Percentiles rank a stretch among this genome's conserved stretches.
Conservation (phyloP, 2,113 vertebrate genomes). For the Elachura formosa region DNA sequence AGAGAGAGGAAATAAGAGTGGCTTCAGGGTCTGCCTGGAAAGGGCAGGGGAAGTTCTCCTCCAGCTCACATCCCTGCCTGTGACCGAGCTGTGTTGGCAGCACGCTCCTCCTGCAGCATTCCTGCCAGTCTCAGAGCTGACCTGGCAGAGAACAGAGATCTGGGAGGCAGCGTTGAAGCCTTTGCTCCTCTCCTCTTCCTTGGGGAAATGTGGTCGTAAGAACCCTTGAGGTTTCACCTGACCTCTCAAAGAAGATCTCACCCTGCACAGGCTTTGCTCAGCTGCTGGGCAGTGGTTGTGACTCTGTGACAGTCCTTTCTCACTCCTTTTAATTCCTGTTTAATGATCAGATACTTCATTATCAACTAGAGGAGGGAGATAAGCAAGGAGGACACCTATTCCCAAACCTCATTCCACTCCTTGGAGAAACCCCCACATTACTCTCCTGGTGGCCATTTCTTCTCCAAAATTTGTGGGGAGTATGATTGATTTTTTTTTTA, state of each 20-base stretch:
- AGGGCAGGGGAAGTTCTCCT: neutral
- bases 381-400: neutral
- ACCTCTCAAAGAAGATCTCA: neutral
- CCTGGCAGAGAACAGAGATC: neutral
- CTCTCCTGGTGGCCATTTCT: rapidly evolving
- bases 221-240: neutral
- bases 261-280: neutral
- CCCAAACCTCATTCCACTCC: neutral
- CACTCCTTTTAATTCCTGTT: neutral
- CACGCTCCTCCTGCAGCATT: neutral
- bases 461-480: neutral
- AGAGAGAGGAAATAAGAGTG: neutral
- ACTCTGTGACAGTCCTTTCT: neutral
- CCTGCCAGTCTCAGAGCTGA: neutral
- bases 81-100: neutral
- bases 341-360: neutral
- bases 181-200: neutral
- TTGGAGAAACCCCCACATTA: rapidly evolving
- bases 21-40: neutral
- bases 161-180: too few relatives aligned
- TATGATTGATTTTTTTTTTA: neutral
- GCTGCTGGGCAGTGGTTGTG: neutral
- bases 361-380: neutral
- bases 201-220: neutral
- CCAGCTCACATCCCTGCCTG: neutral